Evolutionary conservation across 1,140 invertebrate species (phyloP).

Genomic region (Atta colombica): DNA sequence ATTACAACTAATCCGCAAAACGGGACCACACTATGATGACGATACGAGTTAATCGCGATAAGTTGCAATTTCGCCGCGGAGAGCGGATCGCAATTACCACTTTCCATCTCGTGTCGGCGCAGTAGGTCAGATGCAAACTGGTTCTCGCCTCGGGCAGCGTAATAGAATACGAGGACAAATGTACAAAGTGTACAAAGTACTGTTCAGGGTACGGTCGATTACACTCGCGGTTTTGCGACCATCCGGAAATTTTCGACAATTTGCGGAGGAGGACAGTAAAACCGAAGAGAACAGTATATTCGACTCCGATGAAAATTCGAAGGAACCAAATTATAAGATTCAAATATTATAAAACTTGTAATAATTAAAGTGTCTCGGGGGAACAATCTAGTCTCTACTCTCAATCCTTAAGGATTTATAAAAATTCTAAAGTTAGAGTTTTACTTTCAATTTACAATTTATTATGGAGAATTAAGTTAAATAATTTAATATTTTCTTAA

Average conservation of each 20-base stretch:
- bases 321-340: not conserved
- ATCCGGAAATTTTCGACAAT: conserved; percentile 12
- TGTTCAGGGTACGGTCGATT: conserved; percentile 8
- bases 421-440: not conserved
- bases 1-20: conserved; percentile 53
- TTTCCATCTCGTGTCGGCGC: conserved; percentile 64
- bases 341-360: no score
- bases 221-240: not conserved
- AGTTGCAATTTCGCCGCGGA: conserved; percentile 61
- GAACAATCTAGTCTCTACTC: not conserved
- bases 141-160: conserved; percentile 58
- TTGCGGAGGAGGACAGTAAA: not conserved
- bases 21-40: conserved; percentile 9
- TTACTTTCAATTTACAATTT: not conserved
- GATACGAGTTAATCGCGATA: conserved; percentile 62
- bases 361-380: not conserved
- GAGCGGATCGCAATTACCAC: conserved; percentile 63
- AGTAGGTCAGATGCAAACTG: conserved; percentile 65
- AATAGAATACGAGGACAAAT: conserved; percentile 64
- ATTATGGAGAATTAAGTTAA: not conserved
- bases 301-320: not conserved
- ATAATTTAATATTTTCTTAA: not conserved
- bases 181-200: conserved; percentile 7
- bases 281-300: not conserved
- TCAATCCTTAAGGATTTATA: not conserved